Evolutionary conservation across 2,797 vertebrate genomes (phyloP).

Genomic region (Mus spretus): DNA sequence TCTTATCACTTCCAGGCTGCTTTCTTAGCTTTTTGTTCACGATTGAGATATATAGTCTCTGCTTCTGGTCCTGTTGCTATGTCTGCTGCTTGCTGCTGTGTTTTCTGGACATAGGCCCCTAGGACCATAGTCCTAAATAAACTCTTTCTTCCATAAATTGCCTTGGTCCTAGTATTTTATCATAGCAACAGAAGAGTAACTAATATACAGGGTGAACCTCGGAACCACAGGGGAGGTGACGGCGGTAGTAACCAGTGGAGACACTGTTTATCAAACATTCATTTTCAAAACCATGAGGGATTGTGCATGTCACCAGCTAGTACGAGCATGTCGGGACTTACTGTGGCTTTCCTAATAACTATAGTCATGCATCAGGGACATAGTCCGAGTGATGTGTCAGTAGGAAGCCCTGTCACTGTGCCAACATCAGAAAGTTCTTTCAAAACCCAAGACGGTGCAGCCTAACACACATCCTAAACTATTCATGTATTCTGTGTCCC

Average conservation of each 20-base stretch:
- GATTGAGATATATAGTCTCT: background rate
- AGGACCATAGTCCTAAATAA: background rate
- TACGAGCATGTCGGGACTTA: background rate
- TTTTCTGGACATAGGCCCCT: background rate
- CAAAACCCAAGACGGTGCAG: too few species aligned
- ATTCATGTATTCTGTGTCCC: background rate
- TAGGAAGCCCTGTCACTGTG: background rate
- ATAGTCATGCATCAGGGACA: too few species aligned
- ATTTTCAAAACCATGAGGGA: conserved; percentile 31
- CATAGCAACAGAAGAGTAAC: background rate
- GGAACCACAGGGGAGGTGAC: background rate
- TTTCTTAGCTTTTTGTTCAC: background rate
- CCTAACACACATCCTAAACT: background rate
- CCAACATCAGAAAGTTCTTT: background rate
- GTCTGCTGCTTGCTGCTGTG: background rate
- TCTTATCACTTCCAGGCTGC: background rate
- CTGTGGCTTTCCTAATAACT: background rate
- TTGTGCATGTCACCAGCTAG: background rate
- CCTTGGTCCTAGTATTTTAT: background rate
- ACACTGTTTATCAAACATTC: background rate
- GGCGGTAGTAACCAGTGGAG: background rate
- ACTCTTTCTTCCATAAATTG: background rate
- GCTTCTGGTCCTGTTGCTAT: background rate
- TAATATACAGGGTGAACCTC: background rate
- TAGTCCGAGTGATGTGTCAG: background rate